Base-by-base conservation (phyloP, 1,140 invertebrate genomes). In the Apis dorsata region DNA sequence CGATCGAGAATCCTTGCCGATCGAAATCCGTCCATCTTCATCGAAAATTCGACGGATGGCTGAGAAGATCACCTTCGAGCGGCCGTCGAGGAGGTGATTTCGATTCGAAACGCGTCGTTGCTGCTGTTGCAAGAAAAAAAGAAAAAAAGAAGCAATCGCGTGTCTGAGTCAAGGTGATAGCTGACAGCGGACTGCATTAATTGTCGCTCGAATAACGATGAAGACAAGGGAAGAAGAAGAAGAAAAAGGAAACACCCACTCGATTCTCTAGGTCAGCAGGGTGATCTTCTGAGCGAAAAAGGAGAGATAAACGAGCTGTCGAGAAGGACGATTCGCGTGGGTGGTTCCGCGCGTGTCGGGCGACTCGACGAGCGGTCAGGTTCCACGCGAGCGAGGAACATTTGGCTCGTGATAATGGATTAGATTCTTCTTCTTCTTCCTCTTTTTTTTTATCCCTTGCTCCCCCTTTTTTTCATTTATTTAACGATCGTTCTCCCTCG, bases 201-300 rank as follows among this genome's bases (percentile, higher is more conserved):
- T 87, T 66, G 85, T 65, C 44, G 73, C 55, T 55, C 49, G 71
- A 28, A 62, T 74, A 83, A 86, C 53, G 19, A 51, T 24, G 65
- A 65, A 59, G 53, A 19, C 1, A 13, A 21, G 19, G 24, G 79
- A 86, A 65, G 34, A 51, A 24, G 66, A 21, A 51, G 79, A 86
- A 69, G 34, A 51, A 24, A 66, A 21, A 28, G 51, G 19, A 51
- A 3, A 76, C 87, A 13, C 84, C 87, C 75, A 86, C 87, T n/a
- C 34, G 24, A 53, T 44, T 83, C 81, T 89, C 73, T 89, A 84
- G 82, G 88, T 86, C 79, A 88, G 66, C 79, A 79, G 85, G 87
- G 53, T 80, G 87, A 88, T 88, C 75, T 75, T 89, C 66, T 21
- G 66, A 57, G 66, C 86, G 78, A 89, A 89, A 89, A 89, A 89